Evolutionary conservation across 2,797 vertebrate species (phyloP), one percentile per base, ranked within the genome.

Genomic region (Lepilemur septentrionalis): DNA sequence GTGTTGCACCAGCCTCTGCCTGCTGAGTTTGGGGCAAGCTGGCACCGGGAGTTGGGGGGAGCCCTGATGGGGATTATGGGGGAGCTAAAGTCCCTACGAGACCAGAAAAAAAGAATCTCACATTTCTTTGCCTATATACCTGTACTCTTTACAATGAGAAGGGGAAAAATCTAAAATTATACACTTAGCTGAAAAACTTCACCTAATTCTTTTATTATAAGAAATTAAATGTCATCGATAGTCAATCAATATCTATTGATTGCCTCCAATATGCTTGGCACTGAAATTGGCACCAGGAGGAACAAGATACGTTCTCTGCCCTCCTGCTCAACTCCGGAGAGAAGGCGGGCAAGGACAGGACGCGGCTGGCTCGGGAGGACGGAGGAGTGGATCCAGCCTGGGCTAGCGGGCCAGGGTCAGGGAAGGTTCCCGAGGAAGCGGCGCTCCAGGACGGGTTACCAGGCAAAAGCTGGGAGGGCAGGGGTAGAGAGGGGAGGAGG

Each of bases 121-220:
- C 17, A 43, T 41, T 80, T 67, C 4, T 50, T 86, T 81, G 35
- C n/a, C 17, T 6, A 43, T 30, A 57, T 32, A 23, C 18, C 15
- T 93, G 35, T 7, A 70, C 48, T 84, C 5, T 11, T 38, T 76
- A 75, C 65, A 70, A 76, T 76, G 23, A 86, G 30, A 50, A 78
- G 12, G 61, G 69, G 86, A 81, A 28, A 90, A 55, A 78, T 63
- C 10, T 55, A 57, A 93, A 87, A 50, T 63, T 59, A 72, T 65
- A 59, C 22, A 32, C 48, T 57, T 90, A 93, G 14, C 35, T 76
- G 15, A 90, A 86, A 88, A 88, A 76, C 4, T 28, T 41, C 25
- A 81, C 15, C 12, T 32, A 76, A 20, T 28, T 63, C 14, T 81
- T 83, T 46, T 48, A 41, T 61, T 75, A 38, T 32, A 82, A 59